These are phyloP conservation scores for Rhabditophanes sp. DNA, from an alignment of 2,888 invertebrate genomes.

Conservation along the genomic window DNA sequence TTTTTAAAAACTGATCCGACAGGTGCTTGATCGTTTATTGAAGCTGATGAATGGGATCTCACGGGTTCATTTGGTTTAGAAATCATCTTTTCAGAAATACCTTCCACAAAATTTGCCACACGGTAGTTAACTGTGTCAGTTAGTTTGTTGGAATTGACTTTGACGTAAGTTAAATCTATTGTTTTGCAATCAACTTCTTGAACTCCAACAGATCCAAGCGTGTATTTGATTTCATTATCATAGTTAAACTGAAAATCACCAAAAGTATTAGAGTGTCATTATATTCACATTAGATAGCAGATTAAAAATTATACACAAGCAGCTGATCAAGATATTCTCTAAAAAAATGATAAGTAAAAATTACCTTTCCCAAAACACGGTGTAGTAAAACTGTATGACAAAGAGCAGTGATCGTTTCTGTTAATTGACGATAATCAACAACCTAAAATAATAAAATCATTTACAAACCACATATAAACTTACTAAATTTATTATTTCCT, in stretches of 20 bases:
- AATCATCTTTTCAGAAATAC: too few relatives aligned
- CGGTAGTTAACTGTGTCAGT: too few relatives aligned
- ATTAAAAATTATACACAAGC: neutral
- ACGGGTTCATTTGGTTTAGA: too few relatives aligned
- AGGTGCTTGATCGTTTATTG: too few relatives aligned
- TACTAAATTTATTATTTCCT: too few relatives aligned
- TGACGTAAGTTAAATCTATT: conserved; percentile 83
- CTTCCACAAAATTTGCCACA: too few relatives aligned
- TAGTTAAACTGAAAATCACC: conserved; percentile 60
- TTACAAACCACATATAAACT: neutral
- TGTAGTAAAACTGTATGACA: conserved; percentile 49
- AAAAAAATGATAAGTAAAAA: neutral
- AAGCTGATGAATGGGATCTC: too few relatives aligned
- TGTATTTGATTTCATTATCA: conserved; percentile 79
- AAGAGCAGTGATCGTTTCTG: conserved; percentile 45
- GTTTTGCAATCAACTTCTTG: conserved; percentile 94
- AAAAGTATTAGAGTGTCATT: neutral
- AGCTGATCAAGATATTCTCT: neutral
- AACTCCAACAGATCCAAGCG: conserved; percentile 83
- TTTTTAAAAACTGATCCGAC: too few relatives aligned
- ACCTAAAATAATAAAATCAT: conserved; percentile 31
- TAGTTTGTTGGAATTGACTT: conserved; percentile 7
- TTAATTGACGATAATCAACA: conserved; percentile 47
- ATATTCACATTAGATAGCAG: neutral
- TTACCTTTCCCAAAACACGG: conserved; percentile 48